Evolutionary conservation across 2,113 vertebrate genomes (phyloP), one percentile per base, ranked within the genome.

Genomic region (Cacatua alba): DNA sequence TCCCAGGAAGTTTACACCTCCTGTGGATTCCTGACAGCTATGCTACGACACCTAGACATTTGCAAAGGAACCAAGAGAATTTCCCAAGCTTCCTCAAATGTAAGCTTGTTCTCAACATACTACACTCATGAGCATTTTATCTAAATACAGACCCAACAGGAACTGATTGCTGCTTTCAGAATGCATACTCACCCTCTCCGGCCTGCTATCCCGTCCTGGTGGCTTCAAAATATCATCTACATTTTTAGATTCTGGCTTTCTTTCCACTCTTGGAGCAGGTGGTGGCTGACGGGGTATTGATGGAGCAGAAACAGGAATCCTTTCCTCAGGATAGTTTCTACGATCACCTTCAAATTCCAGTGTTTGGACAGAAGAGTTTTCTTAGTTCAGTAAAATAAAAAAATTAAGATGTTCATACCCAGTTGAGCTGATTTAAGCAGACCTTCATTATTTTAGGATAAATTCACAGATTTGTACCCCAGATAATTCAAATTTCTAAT

Each of bases 191-290:
- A 99, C 99, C 97, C 99, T 98, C 78, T 99, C 99, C 70, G 99
- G 99, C 21, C 99, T 98, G 94, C 98, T 98, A 24, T 97, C 98
- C 85, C 99, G 98, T 78, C 99, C 99, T 14, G 99, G 99, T 21
- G 98, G 98, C 96, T 99, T 99, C 94, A 99, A 98, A 95, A 99
- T 98, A 94, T 99, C 99, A 67, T 99, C 99, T 41, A 99, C 99
- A 71, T 99, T 99, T 97, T 99, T 99, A 64, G 98, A 99, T 92
- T 99, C 99, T 28, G 99, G 99, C 94, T 99, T 99, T 94, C 98
- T 99, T 96, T 99, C 99, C 17, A 99, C 97, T 49, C 98, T 98
- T 49, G 98, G 98, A 25, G 98, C 97, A 94, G 98, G 97, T 83
- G 98, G 97, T 39, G 99, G 98, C 65, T 98, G 98, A 71, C 99